These are phyloP conservation scores for Thymelicus lineola DNA, from an alignment of 2,888 invertebrate genomes.

Conservation along the genomic window DNA sequence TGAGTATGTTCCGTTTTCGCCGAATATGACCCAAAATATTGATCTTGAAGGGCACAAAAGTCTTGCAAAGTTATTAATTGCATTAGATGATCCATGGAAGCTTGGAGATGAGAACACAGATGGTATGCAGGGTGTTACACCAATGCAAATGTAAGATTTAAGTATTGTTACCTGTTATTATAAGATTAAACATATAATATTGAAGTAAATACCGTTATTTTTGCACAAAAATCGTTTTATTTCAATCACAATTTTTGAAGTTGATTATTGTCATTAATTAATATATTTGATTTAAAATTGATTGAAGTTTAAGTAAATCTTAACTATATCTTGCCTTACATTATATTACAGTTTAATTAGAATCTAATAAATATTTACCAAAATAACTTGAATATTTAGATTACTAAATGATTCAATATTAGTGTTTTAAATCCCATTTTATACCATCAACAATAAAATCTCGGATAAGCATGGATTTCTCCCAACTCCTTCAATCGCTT, in stretches of 20 bases:
- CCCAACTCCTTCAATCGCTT: constrained; percentile 59
- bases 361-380: too few relatives aligned
- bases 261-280: too few relatives aligned
- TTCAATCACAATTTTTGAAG: background rate
- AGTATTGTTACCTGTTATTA: background rate
- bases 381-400: too few relatives aligned
- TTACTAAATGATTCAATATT: too few relatives aligned
- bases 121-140: constrained; percentile 59
- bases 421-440: background rate
- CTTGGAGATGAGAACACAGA: constrained; percentile 64
- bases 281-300: too few relatives aligned
- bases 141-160: constrained; percentile 69
- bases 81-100: constrained; percentile 80
- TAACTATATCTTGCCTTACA: too few relatives aligned
- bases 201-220: background rate
- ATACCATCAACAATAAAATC: constrained; percentile 63
- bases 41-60: constrained; percentile 76
- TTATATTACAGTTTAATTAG: too few relatives aligned
- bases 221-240: constrained; percentile 1
- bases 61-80: constrained; percentile 68
- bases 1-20: constrained; percentile 72
- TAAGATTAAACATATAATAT: background rate
- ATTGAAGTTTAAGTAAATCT: too few relatives aligned
- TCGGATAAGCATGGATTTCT: constrained; percentile 62
- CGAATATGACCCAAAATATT: constrained; percentile 70